phyloP scores from a whole-genome alignment of 1,140 invertebrate species.

The Xylocopa sonorina region DNA sequence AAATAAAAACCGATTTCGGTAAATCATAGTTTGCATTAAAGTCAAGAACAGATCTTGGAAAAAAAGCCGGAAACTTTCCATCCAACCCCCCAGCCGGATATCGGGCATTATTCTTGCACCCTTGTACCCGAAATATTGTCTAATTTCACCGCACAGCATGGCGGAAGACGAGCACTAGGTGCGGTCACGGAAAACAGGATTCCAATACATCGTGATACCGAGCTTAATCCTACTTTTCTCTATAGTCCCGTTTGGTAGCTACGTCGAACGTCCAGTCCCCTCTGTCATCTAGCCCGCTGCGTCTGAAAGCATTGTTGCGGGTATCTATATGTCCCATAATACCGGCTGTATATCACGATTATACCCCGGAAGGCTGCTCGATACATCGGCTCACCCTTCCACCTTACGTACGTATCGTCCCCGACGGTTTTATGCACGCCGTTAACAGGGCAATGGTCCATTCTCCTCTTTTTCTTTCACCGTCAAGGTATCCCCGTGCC shows the following conservation, averaged over 20 bases:
- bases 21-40: too few relatives aligned
- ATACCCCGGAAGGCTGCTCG: conserved; percentile 72
- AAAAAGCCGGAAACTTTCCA: too few relatives aligned
- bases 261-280: conserved; percentile 34
- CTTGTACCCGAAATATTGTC: conserved; percentile 34
- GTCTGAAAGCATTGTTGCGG: conserved; percentile 66
- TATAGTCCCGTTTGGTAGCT: conserved; percentile 15
- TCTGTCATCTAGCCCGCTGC: conserved; percentile 58
- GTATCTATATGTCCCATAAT: conserved; percentile 69
- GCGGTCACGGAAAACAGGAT: conserved; percentile 43
- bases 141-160: conserved; percentile 38
- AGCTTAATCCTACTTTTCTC: conserved; percentile 68
- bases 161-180: not conserved
- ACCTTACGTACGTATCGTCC: conserved; percentile 63
- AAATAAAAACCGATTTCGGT: too few relatives aligned
- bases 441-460: conserved; percentile 66
- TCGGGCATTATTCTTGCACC: conserved; percentile 15
- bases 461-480: conserved; percentile 59
- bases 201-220: conserved; percentile 56
- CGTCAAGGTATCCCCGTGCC: not conserved
- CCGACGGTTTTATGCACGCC: conserved; percentile 74
- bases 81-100: not conserved
- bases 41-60: too few relatives aligned
- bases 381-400: conserved; percentile 66
- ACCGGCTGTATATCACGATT: conserved; percentile 77